Evolutionary conservation across 53 echinoderm and acorn worm species (phyloP).

Genomic region (Luidia sarsii): DNA sequence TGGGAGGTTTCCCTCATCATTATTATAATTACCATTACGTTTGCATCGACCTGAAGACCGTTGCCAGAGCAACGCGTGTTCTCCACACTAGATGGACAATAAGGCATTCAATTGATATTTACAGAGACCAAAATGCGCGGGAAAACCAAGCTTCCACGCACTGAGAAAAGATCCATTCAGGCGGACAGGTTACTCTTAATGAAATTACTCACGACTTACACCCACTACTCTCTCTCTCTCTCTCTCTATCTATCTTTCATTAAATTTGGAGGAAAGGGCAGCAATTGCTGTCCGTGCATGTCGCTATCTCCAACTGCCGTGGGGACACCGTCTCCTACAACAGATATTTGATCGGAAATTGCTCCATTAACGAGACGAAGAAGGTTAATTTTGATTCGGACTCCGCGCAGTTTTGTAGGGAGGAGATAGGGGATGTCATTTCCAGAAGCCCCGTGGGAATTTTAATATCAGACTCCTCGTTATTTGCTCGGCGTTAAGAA

Average conservation of each 20-base stretch:
- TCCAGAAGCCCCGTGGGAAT: too few species aligned
- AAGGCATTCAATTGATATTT: neutral
- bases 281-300: too few species aligned
- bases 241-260: too few species aligned
- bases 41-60: slow-evolving; percentile 32
- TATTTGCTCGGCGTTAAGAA: too few species aligned
- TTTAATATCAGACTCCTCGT: too few species aligned
- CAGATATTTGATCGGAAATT: slow-evolving; percentile 22
- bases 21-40: slow-evolving; percentile 9
- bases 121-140: neutral
- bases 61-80: slow-evolving; percentile 34
- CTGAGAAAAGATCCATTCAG: neutral
- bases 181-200: neutral
- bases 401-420: too few species aligned
- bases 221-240: neutral
- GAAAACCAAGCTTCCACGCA: neutral
- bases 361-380: slow-evolving; percentile 8
- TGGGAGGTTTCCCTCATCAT: neutral
- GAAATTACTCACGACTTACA: neutral
- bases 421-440: too few species aligned
- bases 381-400: too few species aligned
- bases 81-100: neutral
- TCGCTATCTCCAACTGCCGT: too few species aligned
- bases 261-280: too few species aligned
- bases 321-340: too few species aligned